phyloP scores from a whole-genome alignment of 2,113 vertebrate genomes.

The Nycticebus coucang region DNA sequence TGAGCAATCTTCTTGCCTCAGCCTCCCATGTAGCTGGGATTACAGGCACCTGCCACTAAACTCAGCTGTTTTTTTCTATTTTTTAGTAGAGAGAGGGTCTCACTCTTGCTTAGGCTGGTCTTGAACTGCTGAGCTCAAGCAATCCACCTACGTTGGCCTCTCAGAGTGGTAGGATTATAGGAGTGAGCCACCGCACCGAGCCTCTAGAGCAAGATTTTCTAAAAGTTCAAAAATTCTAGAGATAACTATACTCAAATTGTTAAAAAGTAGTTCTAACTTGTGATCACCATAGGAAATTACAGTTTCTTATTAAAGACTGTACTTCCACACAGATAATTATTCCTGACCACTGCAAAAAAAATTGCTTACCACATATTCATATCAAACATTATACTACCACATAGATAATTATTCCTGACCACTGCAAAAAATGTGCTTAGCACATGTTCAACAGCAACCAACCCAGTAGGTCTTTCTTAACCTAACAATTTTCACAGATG shows the following conservation, averaged over 20 bases:
- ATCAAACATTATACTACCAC: constrained; percentile 31
- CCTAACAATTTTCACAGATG: constrained; percentile 53
- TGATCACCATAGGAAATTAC: constrained; percentile 37
- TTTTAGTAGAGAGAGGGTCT: too few relatives aligned
- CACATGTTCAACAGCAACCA: neutral
- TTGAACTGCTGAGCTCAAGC: too few relatives aligned
- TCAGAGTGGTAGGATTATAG: too few relatives aligned
- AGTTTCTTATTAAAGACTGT: constrained; percentile 26
- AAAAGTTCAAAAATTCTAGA: constrained; percentile 46
- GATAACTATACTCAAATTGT: neutral
- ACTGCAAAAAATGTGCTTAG: constrained; percentile 30
- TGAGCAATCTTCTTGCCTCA: too few relatives aligned
- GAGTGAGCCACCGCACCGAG: too few relatives aligned
- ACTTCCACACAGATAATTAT: constrained; percentile 53
- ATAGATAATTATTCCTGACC: constrained; percentile 43
- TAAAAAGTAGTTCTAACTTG: constrained; percentile 51
- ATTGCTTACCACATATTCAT: constrained; percentile 30
- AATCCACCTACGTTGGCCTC: too few relatives aligned
- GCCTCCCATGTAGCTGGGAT: too few relatives aligned
- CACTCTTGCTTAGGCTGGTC: too few relatives aligned
- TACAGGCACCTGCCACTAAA: too few relatives aligned
- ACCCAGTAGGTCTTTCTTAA: constrained; percentile 41
- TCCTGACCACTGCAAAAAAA: constrained; percentile 29
- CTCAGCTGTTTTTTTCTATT: too few relatives aligned
- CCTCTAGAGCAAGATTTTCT: neutral